Evolutionary conservation across 2,888 invertebrate genomes (phyloP).

Genomic region (Dynastes grantii): DNA sequence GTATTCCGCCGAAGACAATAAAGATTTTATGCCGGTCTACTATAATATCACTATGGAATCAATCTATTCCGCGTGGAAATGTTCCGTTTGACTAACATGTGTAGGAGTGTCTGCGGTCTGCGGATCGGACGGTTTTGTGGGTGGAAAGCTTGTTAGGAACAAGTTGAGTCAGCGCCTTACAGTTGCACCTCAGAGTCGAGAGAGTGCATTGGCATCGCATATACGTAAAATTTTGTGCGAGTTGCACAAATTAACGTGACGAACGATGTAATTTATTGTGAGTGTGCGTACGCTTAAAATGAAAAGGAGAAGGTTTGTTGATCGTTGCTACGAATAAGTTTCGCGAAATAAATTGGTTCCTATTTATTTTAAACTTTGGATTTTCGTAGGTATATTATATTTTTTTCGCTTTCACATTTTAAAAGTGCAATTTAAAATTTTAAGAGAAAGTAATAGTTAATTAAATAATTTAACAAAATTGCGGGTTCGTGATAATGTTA

Average conservation of each 20-base stretch:
- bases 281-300: slow-evolving; percentile 9
- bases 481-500: no score
- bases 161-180: slow-evolving; percentile 42
- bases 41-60: slow-evolving; percentile 13
- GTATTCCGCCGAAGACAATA: slow-evolving; percentile 18
- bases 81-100: slow-evolving; percentile 32
- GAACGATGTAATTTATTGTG: slow-evolving; percentile 7
- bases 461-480: no score
- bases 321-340: neutral
- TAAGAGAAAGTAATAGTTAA: no score
- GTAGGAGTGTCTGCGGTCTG: slow-evolving; percentile 50
- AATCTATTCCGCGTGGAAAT: slow-evolving; percentile 28
- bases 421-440: no score
- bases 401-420: no score
- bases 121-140: slow-evolving; percentile 40
- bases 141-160: slow-evolving; percentile 46
- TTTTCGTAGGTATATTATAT: neutral
- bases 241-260: slow-evolving; percentile 16
- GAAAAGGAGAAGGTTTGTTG: slow-evolving; percentile 1
- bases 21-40: slow-evolving; percentile 24
- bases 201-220: slow-evolving; percentile 37
- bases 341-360: neutral
- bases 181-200: slow-evolving; percentile 39
- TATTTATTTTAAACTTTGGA: neutral
- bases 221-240: slow-evolving; percentile 22